phyloP scores from a whole-genome alignment of 1,140 invertebrate genomes.

The Drosophila repleta region DNA sequence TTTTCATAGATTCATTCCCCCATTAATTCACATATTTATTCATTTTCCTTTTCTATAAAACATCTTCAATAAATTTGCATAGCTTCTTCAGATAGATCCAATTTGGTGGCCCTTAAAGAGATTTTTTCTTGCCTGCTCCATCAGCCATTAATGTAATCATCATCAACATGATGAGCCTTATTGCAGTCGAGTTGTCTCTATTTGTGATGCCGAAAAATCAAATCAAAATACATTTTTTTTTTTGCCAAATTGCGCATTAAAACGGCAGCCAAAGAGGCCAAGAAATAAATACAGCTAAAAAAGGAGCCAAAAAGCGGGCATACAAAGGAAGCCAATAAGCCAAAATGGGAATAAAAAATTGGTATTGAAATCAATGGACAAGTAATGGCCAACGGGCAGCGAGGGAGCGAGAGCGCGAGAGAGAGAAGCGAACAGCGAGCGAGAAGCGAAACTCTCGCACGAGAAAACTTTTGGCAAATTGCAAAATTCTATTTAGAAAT shows the following conservation, averaged over 20 bases:
- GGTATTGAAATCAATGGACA: constrained; percentile 74
- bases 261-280: constrained; percentile 22
- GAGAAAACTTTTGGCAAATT: constrained; percentile 59
- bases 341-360: constrained; percentile 29
- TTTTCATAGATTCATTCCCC: too few species aligned
- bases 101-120: background rate
- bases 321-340: constrained; percentile 19
- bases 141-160: constrained; percentile 12
- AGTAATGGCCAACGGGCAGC: constrained; percentile 43
- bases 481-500: constrained; percentile 74
- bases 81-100: background rate
- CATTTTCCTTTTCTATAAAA: background rate
- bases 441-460: constrained; percentile 23
- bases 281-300: constrained; percentile 6
- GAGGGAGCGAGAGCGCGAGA: background rate
- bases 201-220: constrained; percentile 42
- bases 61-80: background rate
- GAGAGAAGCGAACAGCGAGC: background rate
- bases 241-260: constrained; percentile 68
- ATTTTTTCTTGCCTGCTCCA: background rate
- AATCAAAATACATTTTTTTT: constrained; percentile 52
- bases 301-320: background rate
- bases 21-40: too few species aligned
- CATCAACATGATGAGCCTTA: constrained; percentile 17
- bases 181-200: constrained; percentile 4